Base-by-base conservation (phyloP, 2,797 vertebrate species). In the Arrhamphus sclerolepis region DNA sequence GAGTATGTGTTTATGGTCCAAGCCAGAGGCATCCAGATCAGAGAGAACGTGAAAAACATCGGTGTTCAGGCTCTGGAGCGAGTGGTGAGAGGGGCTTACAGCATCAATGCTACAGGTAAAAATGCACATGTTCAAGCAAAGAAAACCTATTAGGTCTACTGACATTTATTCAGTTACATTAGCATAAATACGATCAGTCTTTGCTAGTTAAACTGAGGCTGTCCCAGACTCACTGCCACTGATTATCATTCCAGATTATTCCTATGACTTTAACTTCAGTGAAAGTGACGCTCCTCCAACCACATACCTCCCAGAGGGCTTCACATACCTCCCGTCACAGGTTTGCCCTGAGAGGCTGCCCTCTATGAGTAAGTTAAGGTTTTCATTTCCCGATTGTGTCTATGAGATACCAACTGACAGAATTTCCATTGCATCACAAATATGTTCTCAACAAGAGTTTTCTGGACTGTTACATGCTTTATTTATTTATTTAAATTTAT, bases 1-100 rank as follows among this genome's bases (percentile, higher is more conserved):
- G 97, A 97, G 88, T 98, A 98, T 92, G 90, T 98, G 91, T 99
- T 98, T 92, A 98, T 96, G 97, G 95, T 97, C 91, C 96, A 99
- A 90, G 97, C 97, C 62, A 94, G 94, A 61, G 94, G 96, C 80
- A 97, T 99, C 79, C 93, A 95, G 88, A 94, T 99, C 83, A 93
- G 93, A 61, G 93, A 99, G 85, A 98, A 98, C 64, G 91, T 99
- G 88, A 90, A 91, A 58, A 96, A 92, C 16, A 98, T 98, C 1
- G 96, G 97, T 2, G 95, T 94, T 34, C 97, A 98, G 90, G 94
- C 98, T 61, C 92, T 97, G 0, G 97, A 97, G 90, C 97, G 98
- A 90, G 93, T 98, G 84, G 95, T 98, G 64, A 93, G 96, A 59
- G 92, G 95, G 26, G 93, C 95, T 38, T 97, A 98, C 59, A 97